Percentiles rank a stretch among this genome's conserved stretches.
phyloP scores from a whole-genome alignment of 2,888 invertebrate genomes.

The Corythucha ciliata region DNA sequence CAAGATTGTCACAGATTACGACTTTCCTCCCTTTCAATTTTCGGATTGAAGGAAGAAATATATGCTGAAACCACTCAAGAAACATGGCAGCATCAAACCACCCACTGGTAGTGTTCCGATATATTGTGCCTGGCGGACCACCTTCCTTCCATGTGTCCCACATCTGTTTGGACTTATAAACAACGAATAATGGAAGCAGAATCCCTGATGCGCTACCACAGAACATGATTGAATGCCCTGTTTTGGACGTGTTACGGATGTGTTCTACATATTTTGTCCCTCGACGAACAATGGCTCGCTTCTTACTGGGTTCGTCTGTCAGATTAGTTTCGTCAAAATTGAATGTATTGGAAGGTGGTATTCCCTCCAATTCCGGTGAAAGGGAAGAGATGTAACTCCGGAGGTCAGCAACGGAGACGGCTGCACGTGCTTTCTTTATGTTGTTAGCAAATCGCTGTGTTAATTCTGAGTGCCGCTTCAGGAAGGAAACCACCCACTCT shows the following conservation, averaged over 20 bases:
- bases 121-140: constrained; percentile 35
- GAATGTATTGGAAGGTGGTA: constrained; percentile 33
- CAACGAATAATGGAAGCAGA: constrained; percentile 40
- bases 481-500: constrained; percentile 33
- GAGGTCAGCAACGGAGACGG: constrained; percentile 27
- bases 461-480: constrained; percentile 27
- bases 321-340: constrained; percentile 41
- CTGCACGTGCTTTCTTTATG: constrained; percentile 32
- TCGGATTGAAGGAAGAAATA: constrained; percentile 20
- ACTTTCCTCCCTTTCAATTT: constrained; percentile 30
- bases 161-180: constrained; percentile 38
- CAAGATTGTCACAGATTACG: constrained; percentile 39
- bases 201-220: constrained; percentile 39
- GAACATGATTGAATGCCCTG: constrained; percentile 39
- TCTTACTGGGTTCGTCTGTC: constrained; percentile 39
- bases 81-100: constrained; percentile 27
- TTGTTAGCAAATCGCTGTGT: constrained; percentile 29
- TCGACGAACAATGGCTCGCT: constrained; percentile 34
- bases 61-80: constrained; percentile 25
- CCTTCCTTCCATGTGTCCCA: constrained; percentile 36
- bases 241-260: constrained; percentile 38
- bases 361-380: constrained; percentile 22
- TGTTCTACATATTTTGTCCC: constrained; percentile 39
- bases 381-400: constrained; percentile 28
- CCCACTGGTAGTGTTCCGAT: constrained; percentile 20